Evolutionary conservation across 1,140 invertebrate genomes (phyloP).

Genomic region (Geopemphigus sp.): DNA sequence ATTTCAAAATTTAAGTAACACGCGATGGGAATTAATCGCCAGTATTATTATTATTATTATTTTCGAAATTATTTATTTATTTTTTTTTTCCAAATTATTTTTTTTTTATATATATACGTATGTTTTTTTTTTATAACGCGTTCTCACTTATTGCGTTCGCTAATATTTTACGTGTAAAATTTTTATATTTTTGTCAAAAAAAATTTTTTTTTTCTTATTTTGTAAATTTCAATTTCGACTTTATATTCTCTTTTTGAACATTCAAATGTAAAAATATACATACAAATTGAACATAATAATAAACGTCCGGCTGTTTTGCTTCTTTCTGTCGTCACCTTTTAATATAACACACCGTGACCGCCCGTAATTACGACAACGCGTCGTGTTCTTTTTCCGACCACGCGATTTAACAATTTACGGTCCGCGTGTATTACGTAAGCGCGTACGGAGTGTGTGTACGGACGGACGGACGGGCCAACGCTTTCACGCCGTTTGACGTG

Average conservation of each 20-base stretch:
- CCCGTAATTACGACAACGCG: too few relatives aligned
- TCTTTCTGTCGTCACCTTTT: neutral
- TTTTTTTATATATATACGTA: neutral
- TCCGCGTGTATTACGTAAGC: too few relatives aligned
- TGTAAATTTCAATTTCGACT: neutral
- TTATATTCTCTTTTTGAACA: neutral
- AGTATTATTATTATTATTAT: neutral
- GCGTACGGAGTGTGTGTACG: too few relatives aligned
- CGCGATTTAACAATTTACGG: too few relatives aligned
- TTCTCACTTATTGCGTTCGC: neutral
- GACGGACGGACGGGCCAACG: too few relatives aligned
- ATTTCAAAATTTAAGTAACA: too few relatives aligned
- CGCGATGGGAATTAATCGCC: neutral
- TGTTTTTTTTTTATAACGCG: neutral
- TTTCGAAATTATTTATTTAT: neutral
- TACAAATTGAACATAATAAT: constrained; percentile 7
- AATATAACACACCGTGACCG: too few relatives aligned
- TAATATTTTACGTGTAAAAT: constrained; percentile 6
- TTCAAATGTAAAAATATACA: constrained; percentile 13
- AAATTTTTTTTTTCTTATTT: neutral
- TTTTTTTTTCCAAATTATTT: neutral
- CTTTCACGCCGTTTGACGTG: too few relatives aligned
- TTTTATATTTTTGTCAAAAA: constrained; percentile 13
- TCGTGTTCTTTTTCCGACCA: too few relatives aligned
- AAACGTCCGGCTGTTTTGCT: neutral